Evolutionary conservation across 2,888 invertebrate genomes (phyloP).

Genomic region (Exephanes ischioxanthus): DNA sequence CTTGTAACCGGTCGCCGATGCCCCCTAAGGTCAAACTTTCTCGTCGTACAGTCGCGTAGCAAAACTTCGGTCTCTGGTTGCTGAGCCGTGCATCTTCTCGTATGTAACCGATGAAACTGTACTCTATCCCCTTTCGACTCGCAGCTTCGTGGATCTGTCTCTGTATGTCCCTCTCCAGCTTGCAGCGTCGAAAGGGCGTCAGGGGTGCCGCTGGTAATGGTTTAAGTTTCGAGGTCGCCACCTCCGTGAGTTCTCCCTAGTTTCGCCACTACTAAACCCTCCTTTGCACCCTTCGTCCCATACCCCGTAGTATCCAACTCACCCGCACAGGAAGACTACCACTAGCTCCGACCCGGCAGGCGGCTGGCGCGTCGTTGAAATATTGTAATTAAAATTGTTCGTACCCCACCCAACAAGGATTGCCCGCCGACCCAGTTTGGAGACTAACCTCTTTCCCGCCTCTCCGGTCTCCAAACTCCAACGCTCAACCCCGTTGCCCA

Average conservation of each 20-base stretch:
- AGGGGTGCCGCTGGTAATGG: slow-evolving; percentile 64
- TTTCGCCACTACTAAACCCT: slow-evolving; percentile 19
- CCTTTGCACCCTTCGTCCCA: slow-evolving; percentile 25
- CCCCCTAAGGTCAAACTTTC: slow-evolving; percentile 24
- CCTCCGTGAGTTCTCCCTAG: slow-evolving; percentile 62
- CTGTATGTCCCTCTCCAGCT: slow-evolving; percentile 18
- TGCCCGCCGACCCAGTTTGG: slow-evolving; percentile 40
- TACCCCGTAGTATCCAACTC: slow-evolving; percentile 43
- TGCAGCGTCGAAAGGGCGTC: slow-evolving; percentile 50
- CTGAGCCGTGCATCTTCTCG: slow-evolving; percentile 41
- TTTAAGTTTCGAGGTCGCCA: slow-evolving; percentile 71
- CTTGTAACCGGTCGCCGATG: slow-evolving; percentile 10
- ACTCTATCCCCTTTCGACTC: slow-evolving; percentile 12
- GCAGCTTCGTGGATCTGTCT: slow-evolving; percentile 38
- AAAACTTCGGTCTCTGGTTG: slow-evolving; percentile 45
- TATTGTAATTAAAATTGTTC: slow-evolving; percentile 74
- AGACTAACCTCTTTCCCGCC: slow-evolving; percentile 26
- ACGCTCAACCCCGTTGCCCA: slow-evolving; percentile 29
- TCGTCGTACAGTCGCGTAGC: slow-evolving; percentile 50
- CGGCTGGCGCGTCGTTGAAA: slow-evolving; percentile 67
- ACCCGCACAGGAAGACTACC: slow-evolving; percentile 49
- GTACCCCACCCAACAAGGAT: slow-evolving; percentile 40
- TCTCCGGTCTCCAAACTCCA: slow-evolving; percentile 27
- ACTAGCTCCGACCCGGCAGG: slow-evolving; percentile 49
- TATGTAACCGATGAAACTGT: slow-evolving; percentile 31